phyloP scores from a whole-genome alignment of 2,797 vertebrate genomes.

The Hoplostethus mediterraneus region DNA sequence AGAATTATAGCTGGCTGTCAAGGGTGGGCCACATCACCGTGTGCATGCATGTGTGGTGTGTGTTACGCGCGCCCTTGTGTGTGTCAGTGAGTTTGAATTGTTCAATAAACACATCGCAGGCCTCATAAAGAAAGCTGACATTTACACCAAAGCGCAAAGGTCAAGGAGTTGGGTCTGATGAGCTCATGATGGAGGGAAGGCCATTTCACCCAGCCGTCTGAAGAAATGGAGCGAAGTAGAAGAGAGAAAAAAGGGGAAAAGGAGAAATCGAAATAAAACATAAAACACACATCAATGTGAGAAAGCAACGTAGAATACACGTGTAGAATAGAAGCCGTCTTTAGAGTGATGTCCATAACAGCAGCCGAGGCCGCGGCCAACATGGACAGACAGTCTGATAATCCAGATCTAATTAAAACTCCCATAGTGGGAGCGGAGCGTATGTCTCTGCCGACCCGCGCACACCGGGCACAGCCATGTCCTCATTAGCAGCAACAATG shows the following conservation, averaged over 20 bases:
- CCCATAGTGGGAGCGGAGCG: conserved; percentile 69
- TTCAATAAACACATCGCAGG: conserved; percentile 83
- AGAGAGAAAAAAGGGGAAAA: not conserved
- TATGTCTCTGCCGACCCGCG: conserved; percentile 72
- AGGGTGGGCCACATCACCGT: conserved; percentile 54
- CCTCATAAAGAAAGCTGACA: conserved; percentile 84
- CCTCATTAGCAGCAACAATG: conserved; percentile 78
- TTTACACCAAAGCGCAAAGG: conserved; percentile 82
- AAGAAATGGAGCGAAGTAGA: conserved; percentile 54
- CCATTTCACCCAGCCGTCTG: conserved; percentile 42
- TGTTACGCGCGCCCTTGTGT: conserved; percentile 29
- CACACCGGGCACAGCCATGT: conserved; percentile 58
- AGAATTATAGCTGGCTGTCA: conserved; percentile 72
- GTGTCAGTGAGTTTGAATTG: conserved; percentile 68
- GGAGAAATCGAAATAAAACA: conserved; percentile 40
- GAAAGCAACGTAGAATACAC: conserved; percentile 9
- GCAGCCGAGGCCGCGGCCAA: conserved; percentile 61
- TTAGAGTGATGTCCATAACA: conserved; percentile 43
- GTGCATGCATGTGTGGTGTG: conserved; percentile 18
- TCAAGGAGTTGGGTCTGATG: conserved; percentile 80
- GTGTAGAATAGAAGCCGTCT: conserved; percentile 12
- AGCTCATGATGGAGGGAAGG: conserved; percentile 79
- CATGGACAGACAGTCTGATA: conserved; percentile 71
- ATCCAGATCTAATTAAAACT: conserved; percentile 82
- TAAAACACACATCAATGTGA: conserved; percentile 20